A percentile compares a stretch with the other conserved stretches of the same genome.
phyloP scores from a whole-genome alignment of 2,113 vertebrate genomes.

The Lophochroa leadbeateri region DNA sequence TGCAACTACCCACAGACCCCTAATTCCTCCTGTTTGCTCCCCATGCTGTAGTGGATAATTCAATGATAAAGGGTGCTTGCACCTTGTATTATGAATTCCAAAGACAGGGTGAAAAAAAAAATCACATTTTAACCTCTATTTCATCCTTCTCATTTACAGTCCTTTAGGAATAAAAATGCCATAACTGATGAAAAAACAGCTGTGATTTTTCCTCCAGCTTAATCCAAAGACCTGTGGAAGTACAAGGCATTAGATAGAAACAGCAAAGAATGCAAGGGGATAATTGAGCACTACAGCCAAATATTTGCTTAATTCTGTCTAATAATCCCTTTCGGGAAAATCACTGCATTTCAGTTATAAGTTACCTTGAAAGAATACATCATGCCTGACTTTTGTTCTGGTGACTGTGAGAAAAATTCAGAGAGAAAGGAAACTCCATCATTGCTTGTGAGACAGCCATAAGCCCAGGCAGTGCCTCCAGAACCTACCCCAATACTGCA shows the following conservation, averaged over 20 bases:
- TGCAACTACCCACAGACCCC: not conserved
- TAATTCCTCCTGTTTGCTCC: not conserved
- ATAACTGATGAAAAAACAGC: not conserved
- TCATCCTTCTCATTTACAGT: not conserved
- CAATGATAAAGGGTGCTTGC: not conserved
- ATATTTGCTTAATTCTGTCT: not conserved
- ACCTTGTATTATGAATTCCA: not conserved
- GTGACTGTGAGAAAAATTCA: not conserved
- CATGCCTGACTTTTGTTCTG: not conserved
- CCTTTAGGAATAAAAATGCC: not conserved
- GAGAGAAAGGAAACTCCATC: not conserved
- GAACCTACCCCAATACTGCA: not conserved
- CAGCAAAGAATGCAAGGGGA: not conserved
- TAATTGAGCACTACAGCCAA: not conserved
- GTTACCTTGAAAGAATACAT: not conserved
- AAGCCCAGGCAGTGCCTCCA: rapidly evolving
- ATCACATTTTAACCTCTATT: not conserved
- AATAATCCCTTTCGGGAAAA: not conserved
- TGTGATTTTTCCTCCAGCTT: not conserved
- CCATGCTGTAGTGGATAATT: not conserved
- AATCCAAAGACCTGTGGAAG: not conserved
- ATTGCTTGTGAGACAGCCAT: rapidly evolving
- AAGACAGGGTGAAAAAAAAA: not conserved
- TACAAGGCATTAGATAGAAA: not conserved
- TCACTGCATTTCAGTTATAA: not conserved